Evolutionary conservation across 2,888 invertebrate species (phyloP), one percentile per base, ranked within the genome.

Genomic region (Acronicta leporina): DNA sequence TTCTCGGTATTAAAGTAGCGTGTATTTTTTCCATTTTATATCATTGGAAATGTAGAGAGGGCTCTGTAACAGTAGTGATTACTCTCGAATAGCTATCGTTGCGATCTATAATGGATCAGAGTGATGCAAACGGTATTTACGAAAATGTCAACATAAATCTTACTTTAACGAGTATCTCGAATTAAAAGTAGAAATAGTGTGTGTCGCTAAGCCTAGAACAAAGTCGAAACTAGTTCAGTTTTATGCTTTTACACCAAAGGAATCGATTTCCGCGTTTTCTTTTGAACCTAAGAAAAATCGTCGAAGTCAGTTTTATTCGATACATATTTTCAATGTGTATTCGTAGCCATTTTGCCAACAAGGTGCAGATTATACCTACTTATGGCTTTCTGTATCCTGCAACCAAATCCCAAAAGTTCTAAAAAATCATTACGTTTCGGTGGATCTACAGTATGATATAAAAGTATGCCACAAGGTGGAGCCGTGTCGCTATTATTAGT

Each of bases 141-240:
- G n/a, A 44, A 66, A 78, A 72, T 74, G 75, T 77, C 69, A 64
- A 54, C 69, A 69, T 78, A 70, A 72, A 77, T 72, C 61, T 55
- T 20, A 46, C 44, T 68, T 69, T 69, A 66, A 77, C 68, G 79
- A 68, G 62, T 61, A 59, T 63, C 58, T 51, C 50, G 65, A 61
- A 68, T 68, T 63, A 71, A 68, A 72, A 72, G 61, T 67, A 56
- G 49, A 68, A 75, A 66, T 55, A 63, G 52, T 51, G 45, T 51
- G 45, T 3, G 20, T 20, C 50, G 58, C 55, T 51, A 55, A 58
- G 44, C 25, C 44, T 20, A 13, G 47, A 20, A 9, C 8, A 46
- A 20, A 20, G n/a, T 42, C 33, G 40, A 42, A 57, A 49, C 46
- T 15, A 44, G 59, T 52, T 48, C 42, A 48, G 16, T 61, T 60